Conservation (phyloP, 2,113 vertebrate species). For the Siniperca chuatsi region DNA sequence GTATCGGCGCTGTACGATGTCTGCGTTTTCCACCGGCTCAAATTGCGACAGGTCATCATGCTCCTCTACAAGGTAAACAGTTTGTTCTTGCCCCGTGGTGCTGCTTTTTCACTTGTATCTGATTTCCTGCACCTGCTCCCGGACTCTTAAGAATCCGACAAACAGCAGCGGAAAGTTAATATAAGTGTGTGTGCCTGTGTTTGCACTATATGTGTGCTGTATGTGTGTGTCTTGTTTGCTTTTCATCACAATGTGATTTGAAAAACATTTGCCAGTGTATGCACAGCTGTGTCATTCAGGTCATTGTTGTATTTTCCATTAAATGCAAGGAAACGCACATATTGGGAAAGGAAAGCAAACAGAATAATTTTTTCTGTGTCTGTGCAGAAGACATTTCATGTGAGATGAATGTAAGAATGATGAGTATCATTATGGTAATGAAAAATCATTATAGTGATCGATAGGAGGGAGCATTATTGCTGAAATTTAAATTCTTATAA, state of each 20-base stretch:
- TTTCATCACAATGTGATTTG: slow-evolving; percentile 64
- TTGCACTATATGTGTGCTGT: slow-evolving; percentile 2
- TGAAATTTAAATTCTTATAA: background rate
- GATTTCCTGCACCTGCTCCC: slow-evolving; percentile 34
- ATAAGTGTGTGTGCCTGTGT: slow-evolving; percentile 15
- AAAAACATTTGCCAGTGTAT: slow-evolving; percentile 63
- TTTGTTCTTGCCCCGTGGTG: background rate
- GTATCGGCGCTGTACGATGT: slow-evolving; percentile 93
- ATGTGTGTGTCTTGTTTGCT: slow-evolving; percentile 45
- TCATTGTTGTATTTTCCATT: slow-evolving; percentile 25
- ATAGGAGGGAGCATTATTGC: background rate
- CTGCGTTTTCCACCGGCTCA: slow-evolving; percentile 93
- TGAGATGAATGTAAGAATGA: background rate
- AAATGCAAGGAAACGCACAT: slow-evolving; percentile 36
- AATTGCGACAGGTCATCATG: slow-evolving; percentile 88
- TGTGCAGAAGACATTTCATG: background rate
- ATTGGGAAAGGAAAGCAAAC: slow-evolving; percentile 33
- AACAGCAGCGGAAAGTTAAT: slow-evolving; percentile 32
- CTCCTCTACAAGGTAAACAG: slow-evolving; percentile 91
- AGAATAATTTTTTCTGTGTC: background rate
- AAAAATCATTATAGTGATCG: background rate
- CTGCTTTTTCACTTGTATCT: slow-evolving; percentile 26
- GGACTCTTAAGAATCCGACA: slow-evolving; percentile 8
- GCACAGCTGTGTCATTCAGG: slow-evolving; percentile 61
- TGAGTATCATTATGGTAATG: background rate